Evolutionary conservation across 30 jellyfish, hydroid and myxozoan genomes (phyloP).

Genomic region (Aurelia sp.): DNA sequence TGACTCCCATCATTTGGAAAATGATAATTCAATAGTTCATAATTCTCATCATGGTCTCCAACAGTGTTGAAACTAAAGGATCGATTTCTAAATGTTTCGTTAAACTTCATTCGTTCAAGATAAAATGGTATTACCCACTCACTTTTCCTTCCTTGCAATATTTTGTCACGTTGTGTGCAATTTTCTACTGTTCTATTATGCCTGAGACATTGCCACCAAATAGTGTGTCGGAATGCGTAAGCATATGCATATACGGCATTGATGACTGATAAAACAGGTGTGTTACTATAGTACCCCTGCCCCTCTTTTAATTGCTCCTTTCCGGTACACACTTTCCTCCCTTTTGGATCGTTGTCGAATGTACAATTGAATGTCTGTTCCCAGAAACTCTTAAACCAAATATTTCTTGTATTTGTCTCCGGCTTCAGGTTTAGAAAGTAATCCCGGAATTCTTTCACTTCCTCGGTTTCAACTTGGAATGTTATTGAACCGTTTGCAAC

Average conservation of each 20-base stretch:
- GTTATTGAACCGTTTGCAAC: conserved; percentile 70
- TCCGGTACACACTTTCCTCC: conserved; percentile 43
- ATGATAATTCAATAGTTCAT: conserved; percentile 41
- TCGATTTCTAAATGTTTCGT: conserved; percentile 71
- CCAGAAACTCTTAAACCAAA: conserved; percentile 80
- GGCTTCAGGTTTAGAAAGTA: conserved; percentile 61
- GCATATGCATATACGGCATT: conserved; percentile 85
- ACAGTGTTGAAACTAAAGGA: conserved; percentile 20
- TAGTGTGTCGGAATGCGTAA: conserved; percentile 45
- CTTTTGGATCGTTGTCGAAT: background rate
- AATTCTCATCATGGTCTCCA: conserved; percentile 64
- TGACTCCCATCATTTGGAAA: background rate
- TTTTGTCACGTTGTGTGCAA: background rate
- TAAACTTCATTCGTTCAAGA: conserved; percentile 17
- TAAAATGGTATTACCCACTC: conserved; percentile 2
- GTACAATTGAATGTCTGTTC: conserved; percentile 69
- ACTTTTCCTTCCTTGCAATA: conserved; percentile 8
- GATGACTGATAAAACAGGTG: conserved; percentile 70
- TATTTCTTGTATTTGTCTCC: conserved; percentile 32
- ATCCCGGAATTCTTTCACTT: conserved; percentile 63
- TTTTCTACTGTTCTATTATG: conserved; percentile 7
- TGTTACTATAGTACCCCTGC: conserved; percentile 43
- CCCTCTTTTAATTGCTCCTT: conserved; percentile 66
- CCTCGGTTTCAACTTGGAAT: conserved; percentile 54
- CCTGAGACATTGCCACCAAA: conserved; percentile 42